Base-by-base conservation (phyloP, 1,140 invertebrate genomes). In the Himalopsyche phryganea region DNA sequence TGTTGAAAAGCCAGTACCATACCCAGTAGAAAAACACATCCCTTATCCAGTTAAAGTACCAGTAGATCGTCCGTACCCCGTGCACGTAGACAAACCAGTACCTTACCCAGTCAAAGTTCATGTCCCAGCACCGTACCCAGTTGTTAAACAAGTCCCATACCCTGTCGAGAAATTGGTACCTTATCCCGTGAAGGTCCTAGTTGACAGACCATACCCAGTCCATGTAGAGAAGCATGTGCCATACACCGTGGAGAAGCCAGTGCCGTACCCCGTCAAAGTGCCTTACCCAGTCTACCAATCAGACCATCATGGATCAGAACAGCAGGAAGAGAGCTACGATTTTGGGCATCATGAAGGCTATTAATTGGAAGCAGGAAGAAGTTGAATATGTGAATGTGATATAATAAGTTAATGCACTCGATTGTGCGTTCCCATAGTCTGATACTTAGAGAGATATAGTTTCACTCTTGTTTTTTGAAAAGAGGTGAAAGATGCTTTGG, bases 1-100 rank as follows among this genome's bases (percentile, higher is more conserved):
- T 35, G 84, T 86, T 3, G 82, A 85, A 66, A 82, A 87, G 55
- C 85, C 85, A 47, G 81, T 88, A 14, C 85, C 83, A 35, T 84
- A 85, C 70, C 82, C 85, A 61, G 82, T 87, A 13, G 82, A 86
- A 65, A 87, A 84, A 66, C 76, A 76, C 18, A 82, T 87, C 11
- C 84, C 80, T 44, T 80, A 82, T 67, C 80, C 82, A 66, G 82
- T 85, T 14, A 83, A 84, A 65, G 82, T 85, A 6, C 79, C 65
- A 56, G 79, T 83, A 18, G 81, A 83, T 67, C 69, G 80, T 18
- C 82, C 82, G 1, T 74, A 75, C 54, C 81, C 82, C 14, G 80
- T 83, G 38, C 80, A 82, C 45, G 78, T 82, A 36, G 75, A 79
- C 48, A 81, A 79, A 58, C 74, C 74, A 17, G 71, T 81, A 53